These are phyloP conservation scores for Ischnura elegans DNA, from an alignment of 2,888 invertebrate genomes.

Conservation along the genomic window DNA sequence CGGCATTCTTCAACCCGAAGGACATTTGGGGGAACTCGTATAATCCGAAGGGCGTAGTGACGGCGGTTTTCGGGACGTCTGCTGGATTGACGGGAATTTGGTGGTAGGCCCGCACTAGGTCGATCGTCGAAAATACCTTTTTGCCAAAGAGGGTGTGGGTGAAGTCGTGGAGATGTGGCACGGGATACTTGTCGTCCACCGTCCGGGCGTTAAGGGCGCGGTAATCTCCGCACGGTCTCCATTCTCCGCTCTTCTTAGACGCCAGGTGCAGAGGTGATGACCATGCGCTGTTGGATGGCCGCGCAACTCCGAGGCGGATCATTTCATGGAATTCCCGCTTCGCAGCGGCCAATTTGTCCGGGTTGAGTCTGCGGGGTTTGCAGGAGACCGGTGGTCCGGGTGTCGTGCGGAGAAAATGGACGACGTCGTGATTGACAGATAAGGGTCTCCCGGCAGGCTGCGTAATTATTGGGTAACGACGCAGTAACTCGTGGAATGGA, in stretches of 20 bases:
- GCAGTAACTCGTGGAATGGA: constrained; percentile 67
- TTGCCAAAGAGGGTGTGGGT: not conserved
- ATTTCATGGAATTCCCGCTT: no score
- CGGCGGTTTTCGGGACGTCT: constrained; percentile 10
- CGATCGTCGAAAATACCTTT: not conserved
- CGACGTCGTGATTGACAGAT: constrained; percentile 70
- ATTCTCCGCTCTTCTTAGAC: not conserved
- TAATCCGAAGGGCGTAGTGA: constrained; percentile 67
- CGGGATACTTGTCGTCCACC: no score
- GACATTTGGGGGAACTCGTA: constrained; percentile 68
- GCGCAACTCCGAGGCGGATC: not conserved
- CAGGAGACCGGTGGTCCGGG: constrained; percentile 72
- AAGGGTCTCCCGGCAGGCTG: constrained; percentile 55
- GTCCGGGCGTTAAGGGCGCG: no score
- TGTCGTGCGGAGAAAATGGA: constrained; percentile 73
- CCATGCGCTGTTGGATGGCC: not conserved
- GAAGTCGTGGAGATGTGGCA: not conserved
- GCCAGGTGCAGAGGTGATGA: not conserved
- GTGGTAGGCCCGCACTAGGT: not conserved
- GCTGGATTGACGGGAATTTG: no score
- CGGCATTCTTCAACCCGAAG: constrained; percentile 64
- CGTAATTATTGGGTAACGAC: constrained; percentile 57
- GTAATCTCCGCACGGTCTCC: no score
- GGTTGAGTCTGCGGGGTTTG: constrained; percentile 74
- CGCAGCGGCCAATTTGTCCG: constrained; percentile 70